Percentiles rank a stretch among this genome's conserved stretches.
These are phyloP conservation scores for Anthopleura sola DNA, from an alignment of 64 coral and sea anemone genomes.

Conservation along the genomic window DNA sequence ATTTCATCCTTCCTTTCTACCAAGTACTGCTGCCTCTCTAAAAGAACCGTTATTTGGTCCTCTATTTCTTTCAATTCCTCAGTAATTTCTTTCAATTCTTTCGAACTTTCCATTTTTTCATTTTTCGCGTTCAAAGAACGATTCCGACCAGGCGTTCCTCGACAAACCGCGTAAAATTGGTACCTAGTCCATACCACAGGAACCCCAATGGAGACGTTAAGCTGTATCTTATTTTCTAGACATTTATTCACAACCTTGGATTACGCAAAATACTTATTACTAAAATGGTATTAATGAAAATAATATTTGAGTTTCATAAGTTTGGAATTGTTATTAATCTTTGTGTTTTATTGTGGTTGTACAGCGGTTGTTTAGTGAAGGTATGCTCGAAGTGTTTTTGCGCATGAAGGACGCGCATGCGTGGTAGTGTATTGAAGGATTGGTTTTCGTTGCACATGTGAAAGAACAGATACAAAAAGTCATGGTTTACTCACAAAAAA, in stretches of 20 bases:
- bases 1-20: constrained; percentile 36
- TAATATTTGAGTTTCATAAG: neutral
- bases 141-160: neutral
- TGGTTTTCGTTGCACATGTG: neutral
- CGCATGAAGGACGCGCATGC: neutral
- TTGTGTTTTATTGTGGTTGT: neutral
- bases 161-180: neutral
- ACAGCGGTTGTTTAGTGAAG: neutral
- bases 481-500: neutral
- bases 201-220: neutral
- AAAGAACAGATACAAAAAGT: neutral
- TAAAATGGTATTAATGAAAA: neutral
- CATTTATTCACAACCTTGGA: too few relatives aligned
- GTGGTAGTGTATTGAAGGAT: neutral
- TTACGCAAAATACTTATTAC: too few relatives aligned
- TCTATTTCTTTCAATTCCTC: constrained; percentile 66
- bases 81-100: constrained; percentile 60
- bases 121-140: neutral
- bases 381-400: neutral
- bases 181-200: neutral
- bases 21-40: constrained; percentile 68
- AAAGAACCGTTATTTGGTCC: constrained; percentile 51
- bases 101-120: constrained; percentile 44
- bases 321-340: neutral
- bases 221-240: too few relatives aligned